Base-by-base conservation (phyloP, 2,888 invertebrate species). In the Yponomeuta evonymella region DNA sequence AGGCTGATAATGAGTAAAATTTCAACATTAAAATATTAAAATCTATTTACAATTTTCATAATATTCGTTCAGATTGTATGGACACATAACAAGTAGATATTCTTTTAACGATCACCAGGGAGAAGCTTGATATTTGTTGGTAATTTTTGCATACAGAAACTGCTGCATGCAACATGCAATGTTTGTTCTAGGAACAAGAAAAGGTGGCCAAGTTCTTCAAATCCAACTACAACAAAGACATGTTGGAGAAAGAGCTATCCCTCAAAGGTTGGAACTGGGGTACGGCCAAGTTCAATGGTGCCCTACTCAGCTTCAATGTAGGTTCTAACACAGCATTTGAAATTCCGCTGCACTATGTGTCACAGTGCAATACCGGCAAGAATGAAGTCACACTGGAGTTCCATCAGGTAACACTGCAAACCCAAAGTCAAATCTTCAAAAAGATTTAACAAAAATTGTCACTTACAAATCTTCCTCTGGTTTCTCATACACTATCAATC, bases 181-280 rank as follows among this genome's bases (percentile, higher is more conserved):
- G 70, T 43, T 72, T n/a, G 68, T 82, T 88, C 29, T 81, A 97
- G 95, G 99, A 99, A 76, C 96, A 97, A 89, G 98, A 99, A 68
- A 98, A 98, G 84, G 94, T 99, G 67, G 95, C 96, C 0, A 96
- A 97, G 78, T 99, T 98, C 86, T 96, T 99, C 76, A 94, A 95
- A 74, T 93, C 94, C 8, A 95, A 96, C 75, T 99, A 98, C 85
- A 94, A 95, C 48, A 96, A 96, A 76, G 96, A 97, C 72, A 95
- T 99, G 95, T 91, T 97, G 68, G 98, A 97, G 79, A 97, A 97
- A 79, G 99, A 99, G 80, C 88, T 98, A 70, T 97, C 98, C 74
- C 93, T 99, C 1, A 98, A 98, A 84, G 99, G 99, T 0, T 99
- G 99, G 99, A 99, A 99, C 87, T 99, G 99, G 98, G 99, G 99